Percentiles rank a stretch among this genome's conserved stretches.
Conservation (phyloP, 2,113 vertebrate species). For the Planiliza haematocheilus region DNA sequence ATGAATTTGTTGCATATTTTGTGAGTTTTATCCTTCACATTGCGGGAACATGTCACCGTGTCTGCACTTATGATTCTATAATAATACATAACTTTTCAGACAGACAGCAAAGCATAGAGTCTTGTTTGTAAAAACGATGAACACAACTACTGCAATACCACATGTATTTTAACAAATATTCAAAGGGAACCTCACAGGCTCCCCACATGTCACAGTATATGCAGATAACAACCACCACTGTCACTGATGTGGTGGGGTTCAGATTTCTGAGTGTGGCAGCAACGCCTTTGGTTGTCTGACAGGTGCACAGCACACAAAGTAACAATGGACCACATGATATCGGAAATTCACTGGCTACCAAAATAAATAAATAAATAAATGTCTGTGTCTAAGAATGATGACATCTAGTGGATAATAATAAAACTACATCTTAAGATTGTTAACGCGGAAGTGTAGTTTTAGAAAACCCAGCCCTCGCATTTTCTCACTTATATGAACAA, state of each 20-base stretch:
- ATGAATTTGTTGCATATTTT: not conserved
- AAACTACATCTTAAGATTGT: not conserved
- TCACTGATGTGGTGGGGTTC: constrained; percentile 1
- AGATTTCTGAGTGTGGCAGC: not conserved
- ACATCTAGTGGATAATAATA: constrained; percentile 27
- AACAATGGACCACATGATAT: constrained; percentile 13
- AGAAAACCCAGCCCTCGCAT: not conserved
- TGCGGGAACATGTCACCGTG: not conserved
- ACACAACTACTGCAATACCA: not conserved
- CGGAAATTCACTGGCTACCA: not conserved
- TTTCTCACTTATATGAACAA: not conserved
- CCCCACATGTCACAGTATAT: not conserved
- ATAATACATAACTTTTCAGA: not conserved
- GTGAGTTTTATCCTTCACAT: not conserved
- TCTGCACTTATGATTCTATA: constrained; percentile 5
- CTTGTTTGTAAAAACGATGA: not conserved
- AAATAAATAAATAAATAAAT: no score
- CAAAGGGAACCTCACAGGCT: not conserved
- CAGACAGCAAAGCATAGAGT: no score
- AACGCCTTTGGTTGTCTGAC: not conserved
- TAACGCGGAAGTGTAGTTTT: not conserved
- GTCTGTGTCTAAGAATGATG: not conserved
- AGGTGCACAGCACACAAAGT: constrained; percentile 4
- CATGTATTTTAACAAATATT: not conserved
- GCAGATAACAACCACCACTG: not conserved